Evolutionary conservation across 2,888 invertebrate genomes (phyloP).

Genomic region (Choreutis nemorana): DNA sequence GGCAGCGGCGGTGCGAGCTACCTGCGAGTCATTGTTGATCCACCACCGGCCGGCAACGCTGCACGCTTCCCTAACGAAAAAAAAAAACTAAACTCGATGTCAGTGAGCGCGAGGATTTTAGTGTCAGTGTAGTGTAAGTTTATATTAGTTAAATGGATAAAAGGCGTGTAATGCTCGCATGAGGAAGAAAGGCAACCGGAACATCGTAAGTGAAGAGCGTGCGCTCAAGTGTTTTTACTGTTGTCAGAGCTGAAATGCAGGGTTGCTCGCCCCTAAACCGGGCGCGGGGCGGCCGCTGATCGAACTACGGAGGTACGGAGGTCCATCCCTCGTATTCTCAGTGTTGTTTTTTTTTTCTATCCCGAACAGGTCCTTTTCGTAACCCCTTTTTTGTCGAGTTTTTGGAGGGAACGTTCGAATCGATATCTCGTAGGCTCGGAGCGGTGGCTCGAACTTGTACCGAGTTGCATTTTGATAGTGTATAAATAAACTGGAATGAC

Average conservation of each 20-base stretch:
- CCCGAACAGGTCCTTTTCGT: conserved; percentile 45
- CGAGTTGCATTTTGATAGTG: conserved; percentile 1
- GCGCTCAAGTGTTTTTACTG: conserved; percentile 42
- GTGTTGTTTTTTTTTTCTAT: conserved; percentile 35
- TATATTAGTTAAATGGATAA: conserved; percentile 63
- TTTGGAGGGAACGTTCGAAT: conserved; percentile 58
- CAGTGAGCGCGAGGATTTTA: conserved; percentile 49
- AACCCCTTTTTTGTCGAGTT: conserved; percentile 54
- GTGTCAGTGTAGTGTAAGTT: conserved; percentile 59
- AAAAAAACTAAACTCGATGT: conserved; percentile 51
- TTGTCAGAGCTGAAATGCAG: conserved; percentile 50
- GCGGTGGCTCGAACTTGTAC: conserved; percentile 17
- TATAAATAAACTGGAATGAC: conserved; percentile 2
- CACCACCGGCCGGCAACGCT: conserved; percentile 74
- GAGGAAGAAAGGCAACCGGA: conserved; percentile 64
- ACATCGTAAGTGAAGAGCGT: conserved; percentile 58
- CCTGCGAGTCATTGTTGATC: conserved; percentile 41
- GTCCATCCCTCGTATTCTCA: conserved; percentile 57
- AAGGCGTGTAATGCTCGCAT: conserved; percentile 65
- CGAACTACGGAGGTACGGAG: conserved; percentile 58
- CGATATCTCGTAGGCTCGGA: conserved; percentile 49
- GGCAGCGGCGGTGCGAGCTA: conserved; percentile 67
- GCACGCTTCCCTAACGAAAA: conserved; percentile 58
- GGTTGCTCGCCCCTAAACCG: conserved; percentile 46
- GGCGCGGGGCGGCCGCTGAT: conserved; percentile 46